These are phyloP conservation scores for Nannobrachium achirus DNA, from an alignment of 2,113 vertebrate genomes.

Conservation along the genomic window DNA sequence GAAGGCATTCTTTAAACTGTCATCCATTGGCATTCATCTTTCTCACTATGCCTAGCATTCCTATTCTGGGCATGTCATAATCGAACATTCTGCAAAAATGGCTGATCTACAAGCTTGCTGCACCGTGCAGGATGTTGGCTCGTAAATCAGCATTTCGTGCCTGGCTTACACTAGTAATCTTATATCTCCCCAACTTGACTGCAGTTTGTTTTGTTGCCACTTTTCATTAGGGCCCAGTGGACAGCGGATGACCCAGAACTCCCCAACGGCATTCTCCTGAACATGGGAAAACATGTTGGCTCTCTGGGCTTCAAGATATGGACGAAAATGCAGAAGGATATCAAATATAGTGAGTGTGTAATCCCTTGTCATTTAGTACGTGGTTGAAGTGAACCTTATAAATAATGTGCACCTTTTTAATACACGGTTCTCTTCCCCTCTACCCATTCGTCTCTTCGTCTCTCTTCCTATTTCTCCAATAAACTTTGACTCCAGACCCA, in stretches of 20 bases:
- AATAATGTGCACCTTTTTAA: neutral
- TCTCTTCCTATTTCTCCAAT: neutral
- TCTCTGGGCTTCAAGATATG: constrained; percentile 75
- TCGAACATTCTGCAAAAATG: too few species aligned
- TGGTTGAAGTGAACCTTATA: neutral
- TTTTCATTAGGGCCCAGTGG: constrained; percentile 69
- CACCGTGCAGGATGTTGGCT: too few species aligned
- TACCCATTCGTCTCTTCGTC: neutral
- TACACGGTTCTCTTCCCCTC: neutral
- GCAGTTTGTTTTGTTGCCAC: neutral
- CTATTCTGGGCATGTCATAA: too few species aligned
- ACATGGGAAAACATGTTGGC: constrained; percentile 74
- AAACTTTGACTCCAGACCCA: constrained; percentile 61
- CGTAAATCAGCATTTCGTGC: too few species aligned
- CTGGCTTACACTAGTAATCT: too few species aligned
- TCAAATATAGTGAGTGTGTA: constrained; percentile 75
- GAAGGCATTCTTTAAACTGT: too few species aligned
- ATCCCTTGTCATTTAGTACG: neutral
- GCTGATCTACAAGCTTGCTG: too few species aligned
- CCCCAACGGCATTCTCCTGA: constrained; percentile 53
- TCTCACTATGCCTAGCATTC: too few species aligned
- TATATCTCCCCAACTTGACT: neutral
- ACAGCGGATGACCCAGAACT: constrained; percentile 46
- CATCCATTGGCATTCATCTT: too few species aligned
- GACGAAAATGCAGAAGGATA: constrained; percentile 69